Evolutionary conservation across 1,140 invertebrate species (phyloP).

Genomic region (Meloidogyne exigua): DNA sequence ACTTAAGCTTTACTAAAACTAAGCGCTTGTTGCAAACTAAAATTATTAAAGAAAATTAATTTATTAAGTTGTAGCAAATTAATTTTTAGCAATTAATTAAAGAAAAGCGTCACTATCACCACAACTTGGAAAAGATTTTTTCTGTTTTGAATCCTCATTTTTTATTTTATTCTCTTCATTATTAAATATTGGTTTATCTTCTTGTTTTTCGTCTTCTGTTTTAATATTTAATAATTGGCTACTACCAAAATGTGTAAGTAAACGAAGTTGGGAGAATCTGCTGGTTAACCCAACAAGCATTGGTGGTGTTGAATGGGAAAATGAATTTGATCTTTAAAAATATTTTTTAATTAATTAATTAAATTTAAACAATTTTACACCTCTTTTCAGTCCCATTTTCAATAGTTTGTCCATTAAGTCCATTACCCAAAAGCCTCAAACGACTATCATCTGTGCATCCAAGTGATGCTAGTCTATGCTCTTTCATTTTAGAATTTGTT

Average conservation of each 20-base stretch:
- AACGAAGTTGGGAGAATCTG: background rate
- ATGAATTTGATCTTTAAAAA: constrained; percentile 1
- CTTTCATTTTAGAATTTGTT: background rate
- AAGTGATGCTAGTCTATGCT: constrained; percentile 10
- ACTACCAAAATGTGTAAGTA: background rate
- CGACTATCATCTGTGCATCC: constrained; percentile 19
- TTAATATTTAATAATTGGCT: background rate
- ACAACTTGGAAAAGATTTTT: background rate
- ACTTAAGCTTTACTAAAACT: too few relatives aligned
- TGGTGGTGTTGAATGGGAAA: background rate
- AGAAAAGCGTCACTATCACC: background rate
- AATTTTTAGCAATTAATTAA: background rate
- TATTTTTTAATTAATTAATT: background rate
- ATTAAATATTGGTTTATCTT: background rate
- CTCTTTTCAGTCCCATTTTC: constrained; percentile 7
- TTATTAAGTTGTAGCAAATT: background rate
- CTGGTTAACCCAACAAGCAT: constrained; percentile 1
- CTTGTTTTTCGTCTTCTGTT: background rate
- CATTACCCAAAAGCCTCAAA: constrained; percentile 5
- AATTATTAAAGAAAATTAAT: background rate
- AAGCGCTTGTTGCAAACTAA: too few relatives aligned
- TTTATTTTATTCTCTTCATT: background rate
- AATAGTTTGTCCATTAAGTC: background rate
- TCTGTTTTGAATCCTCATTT: constrained; percentile 2
- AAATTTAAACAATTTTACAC: background rate